Percentiles rank a stretch among this genome's conserved stretches.
phyloP scores from a whole-genome alignment of 2,797 vertebrate species.

The Macropus fuliginosus region DNA sequence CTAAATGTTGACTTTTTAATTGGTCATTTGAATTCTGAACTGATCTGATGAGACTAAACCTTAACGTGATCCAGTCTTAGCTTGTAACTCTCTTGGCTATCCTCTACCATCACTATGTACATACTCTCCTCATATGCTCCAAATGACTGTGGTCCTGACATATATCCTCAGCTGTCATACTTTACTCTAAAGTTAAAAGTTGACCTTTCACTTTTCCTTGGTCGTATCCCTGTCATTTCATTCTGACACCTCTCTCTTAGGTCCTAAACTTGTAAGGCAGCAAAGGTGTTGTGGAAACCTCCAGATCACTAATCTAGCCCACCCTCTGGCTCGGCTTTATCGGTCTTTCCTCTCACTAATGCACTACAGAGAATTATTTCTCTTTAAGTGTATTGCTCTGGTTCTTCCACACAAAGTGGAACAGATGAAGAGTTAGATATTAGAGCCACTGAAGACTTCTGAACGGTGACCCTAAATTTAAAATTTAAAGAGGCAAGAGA shows the following conservation, averaged over 20 bases:
- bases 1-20: background rate
- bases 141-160: background rate
- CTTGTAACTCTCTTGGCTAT: background rate
- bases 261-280: background rate
- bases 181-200: background rate
- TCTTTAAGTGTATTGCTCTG: background rate
- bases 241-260: background rate
- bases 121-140: background rate
- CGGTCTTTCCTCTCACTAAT: background rate
- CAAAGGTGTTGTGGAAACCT: background rate
- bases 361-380: background rate
- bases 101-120: background rate
- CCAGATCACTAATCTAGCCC: background rate
- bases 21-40: background rate
- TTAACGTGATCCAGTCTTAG: background rate
- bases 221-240: background rate
- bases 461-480: background rate
- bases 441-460: background rate
- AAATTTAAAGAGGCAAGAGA: background rate
- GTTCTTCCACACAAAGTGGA: background rate
- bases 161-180: background rate
- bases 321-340: background rate
- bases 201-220: background rate
- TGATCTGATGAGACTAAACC: background rate
- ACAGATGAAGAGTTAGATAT: background rate